A percentile compares a stretch with the other conserved stretches of the same genome.
These are phyloP conservation scores for Enteromius trimaculatus DNA, from an alignment of 2,797 vertebrate species.

Conservation along the genomic window DNA sequence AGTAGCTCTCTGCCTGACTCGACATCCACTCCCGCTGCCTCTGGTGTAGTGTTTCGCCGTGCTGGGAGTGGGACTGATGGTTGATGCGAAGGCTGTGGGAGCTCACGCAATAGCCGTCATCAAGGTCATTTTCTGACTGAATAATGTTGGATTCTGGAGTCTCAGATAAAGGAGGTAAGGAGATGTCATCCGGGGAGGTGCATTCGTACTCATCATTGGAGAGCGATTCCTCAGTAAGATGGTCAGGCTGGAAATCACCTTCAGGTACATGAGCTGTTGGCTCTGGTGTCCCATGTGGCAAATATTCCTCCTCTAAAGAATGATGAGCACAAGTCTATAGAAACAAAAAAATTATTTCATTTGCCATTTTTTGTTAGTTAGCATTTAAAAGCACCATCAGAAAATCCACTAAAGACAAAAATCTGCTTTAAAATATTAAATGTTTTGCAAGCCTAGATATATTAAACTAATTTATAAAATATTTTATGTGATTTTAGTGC, in stretches of 20 bases:
- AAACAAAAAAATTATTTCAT: slow-evolving; percentile 45
- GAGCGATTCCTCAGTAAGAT: slow-evolving; percentile 76
- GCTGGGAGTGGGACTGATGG: slow-evolving; percentile 72
- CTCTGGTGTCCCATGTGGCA: slow-evolving; percentile 66
- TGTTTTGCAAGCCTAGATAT: neutral
- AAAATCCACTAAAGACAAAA: neutral
- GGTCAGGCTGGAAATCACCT: slow-evolving; percentile 73
- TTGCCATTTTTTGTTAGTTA: neutral
- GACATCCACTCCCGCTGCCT: slow-evolving; percentile 66
- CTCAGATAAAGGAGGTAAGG: slow-evolving; percentile 88
- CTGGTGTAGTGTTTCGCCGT: slow-evolving; percentile 57
- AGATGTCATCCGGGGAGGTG: slow-evolving; percentile 89
- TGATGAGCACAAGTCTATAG: slow-evolving; percentile 57
- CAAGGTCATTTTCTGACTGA: slow-evolving; percentile 83
- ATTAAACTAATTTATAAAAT: neutral
- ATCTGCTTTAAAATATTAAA: neutral
- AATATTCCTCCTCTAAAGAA: slow-evolving; percentile 65
- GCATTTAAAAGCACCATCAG: neutral
- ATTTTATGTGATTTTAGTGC: neutral
- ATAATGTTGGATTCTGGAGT: slow-evolving; percentile 85
- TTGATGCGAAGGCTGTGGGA: slow-evolving; percentile 74
- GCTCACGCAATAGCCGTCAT: slow-evolving; percentile 78
- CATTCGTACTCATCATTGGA: slow-evolving; percentile 90
- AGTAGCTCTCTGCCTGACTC: slow-evolving; percentile 69
- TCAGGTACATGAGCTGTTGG: slow-evolving; percentile 62